Conservation (phyloP, 2,113 vertebrate genomes). For the Sinocyclocheilus rhinocerous region DNA sequence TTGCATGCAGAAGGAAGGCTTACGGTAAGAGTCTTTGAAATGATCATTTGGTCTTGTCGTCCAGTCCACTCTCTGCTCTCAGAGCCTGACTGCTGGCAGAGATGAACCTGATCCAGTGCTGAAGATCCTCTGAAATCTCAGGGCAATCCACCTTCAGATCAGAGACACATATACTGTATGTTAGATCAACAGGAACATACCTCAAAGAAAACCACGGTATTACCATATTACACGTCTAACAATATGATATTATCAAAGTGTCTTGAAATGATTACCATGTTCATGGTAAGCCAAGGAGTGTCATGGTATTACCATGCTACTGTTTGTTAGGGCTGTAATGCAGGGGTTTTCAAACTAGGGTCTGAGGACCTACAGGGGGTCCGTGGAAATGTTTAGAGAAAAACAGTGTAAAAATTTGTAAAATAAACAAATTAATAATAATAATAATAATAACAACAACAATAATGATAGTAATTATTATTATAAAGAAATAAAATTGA, state of each 20-base stretch:
- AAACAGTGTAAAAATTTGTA: too few species aligned
- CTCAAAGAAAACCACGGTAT: background rate
- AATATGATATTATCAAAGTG: background rate
- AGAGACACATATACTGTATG: background rate
- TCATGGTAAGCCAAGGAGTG: too few species aligned
- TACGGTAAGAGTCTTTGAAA: background rate
- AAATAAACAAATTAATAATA: too few species aligned
- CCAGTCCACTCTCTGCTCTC: slow-evolving; percentile 77
- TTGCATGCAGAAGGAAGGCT: slow-evolving; percentile 30
- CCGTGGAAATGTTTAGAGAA: background rate
- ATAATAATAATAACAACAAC: too few species aligned
- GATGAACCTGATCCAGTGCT: slow-evolving; percentile 85
- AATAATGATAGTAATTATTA: too few species aligned
- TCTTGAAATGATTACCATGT: too few species aligned
- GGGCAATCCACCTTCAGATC: slow-evolving; percentile 81
- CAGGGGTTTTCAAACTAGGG: background rate
- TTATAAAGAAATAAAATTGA: too few species aligned
- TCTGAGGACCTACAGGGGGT: background rate
- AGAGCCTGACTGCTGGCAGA: slow-evolving; percentile 83
- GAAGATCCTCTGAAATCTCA: slow-evolving; percentile 83
- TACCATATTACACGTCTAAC: background rate
- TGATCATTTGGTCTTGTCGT: slow-evolving; percentile 74
- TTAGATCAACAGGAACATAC: background rate
- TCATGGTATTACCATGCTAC: too few species aligned
- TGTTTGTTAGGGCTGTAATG: background rate